Conservation (phyloP, 2,888 invertebrate genomes). For the Pseudococcus viburni region DNA sequence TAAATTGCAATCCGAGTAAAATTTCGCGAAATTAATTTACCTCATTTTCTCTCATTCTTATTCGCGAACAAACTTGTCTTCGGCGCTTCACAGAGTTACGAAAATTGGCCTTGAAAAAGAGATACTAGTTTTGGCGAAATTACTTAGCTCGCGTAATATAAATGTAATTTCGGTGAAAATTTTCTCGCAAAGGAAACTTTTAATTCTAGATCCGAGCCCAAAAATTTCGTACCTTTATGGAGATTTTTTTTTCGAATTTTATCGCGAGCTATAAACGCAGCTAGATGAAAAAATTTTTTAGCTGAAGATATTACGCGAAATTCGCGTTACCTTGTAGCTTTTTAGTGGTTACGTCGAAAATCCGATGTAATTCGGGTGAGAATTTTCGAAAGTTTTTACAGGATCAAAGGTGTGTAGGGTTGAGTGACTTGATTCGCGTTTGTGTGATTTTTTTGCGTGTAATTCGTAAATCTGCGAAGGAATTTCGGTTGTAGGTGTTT, state of each 20-base stretch:
- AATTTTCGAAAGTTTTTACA: neutral
- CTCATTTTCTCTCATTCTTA: neutral
- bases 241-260: constrained; percentile 11
- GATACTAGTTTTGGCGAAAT: neutral
- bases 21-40: neutral
- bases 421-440: neutral
- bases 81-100: neutral
- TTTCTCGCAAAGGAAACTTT: constrained; percentile 9
- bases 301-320: neutral
- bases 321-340: neutral
- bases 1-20: neutral
- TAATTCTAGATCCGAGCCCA: neutral
- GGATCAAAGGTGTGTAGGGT: neutral
- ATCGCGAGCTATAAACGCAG: neutral
- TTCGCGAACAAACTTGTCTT: neutral
- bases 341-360: constrained; percentile 3
- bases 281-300: neutral
- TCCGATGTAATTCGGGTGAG: neutral
- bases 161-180: neutral
- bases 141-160: neutral
- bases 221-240: neutral
- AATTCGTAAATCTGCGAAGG: too few species aligned
- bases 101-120: constrained; percentile 7
- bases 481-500: too few species aligned
- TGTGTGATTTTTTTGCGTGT: neutral